Conservation (phyloP, 1,140 invertebrate genomes). For the Drosophila sp. region DNA sequence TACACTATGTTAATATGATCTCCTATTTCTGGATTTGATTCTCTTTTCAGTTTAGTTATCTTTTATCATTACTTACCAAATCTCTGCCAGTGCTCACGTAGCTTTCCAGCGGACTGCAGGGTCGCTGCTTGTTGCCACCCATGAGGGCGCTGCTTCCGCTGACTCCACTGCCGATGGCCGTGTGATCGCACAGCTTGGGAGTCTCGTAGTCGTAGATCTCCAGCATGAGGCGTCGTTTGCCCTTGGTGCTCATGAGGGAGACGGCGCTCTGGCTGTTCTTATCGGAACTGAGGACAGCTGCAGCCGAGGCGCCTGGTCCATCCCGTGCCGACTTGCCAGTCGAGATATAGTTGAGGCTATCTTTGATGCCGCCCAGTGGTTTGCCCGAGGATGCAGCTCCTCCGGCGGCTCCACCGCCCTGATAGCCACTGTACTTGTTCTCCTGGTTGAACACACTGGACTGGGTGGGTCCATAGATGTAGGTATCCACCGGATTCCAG, state of each 20-base stretch:
- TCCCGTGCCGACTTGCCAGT: conserved; percentile 49
- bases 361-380: conserved; percentile 68
- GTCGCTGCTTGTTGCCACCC: conserved; percentile 87
- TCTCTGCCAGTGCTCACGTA: conserved; percentile 89
- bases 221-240: conserved; percentile 79
- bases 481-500: conserved; percentile 84
- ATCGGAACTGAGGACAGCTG: conserved; percentile 61
- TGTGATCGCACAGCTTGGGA: conserved; percentile 92
- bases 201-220: conserved; percentile 91
- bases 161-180: conserved; percentile 89
- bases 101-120: conserved; percentile 91
- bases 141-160: conserved; percentile 85
- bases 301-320: conserved; percentile 54
- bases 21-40: too few relatives aligned
- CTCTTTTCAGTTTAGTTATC: too few relatives aligned
- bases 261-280: conserved; percentile 56
- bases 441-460: conserved; percentile 84
- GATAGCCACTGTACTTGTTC: conserved; percentile 84
- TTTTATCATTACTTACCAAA: conserved; percentile 84
- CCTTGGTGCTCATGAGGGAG: conserved; percentile 76
- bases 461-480: conserved; percentile 83
- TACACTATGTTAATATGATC: too few relatives aligned
- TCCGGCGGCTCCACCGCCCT: conserved; percentile 50
- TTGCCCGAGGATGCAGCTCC: conserved; percentile 37
- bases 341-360: conserved; percentile 77